A percentile compares a stretch with the other conserved stretches of the same genome.
These are phyloP conservation scores for Tridacna crocea DNA, from an alignment of 2,888 invertebrate genomes.

Conservation along the genomic window DNA sequence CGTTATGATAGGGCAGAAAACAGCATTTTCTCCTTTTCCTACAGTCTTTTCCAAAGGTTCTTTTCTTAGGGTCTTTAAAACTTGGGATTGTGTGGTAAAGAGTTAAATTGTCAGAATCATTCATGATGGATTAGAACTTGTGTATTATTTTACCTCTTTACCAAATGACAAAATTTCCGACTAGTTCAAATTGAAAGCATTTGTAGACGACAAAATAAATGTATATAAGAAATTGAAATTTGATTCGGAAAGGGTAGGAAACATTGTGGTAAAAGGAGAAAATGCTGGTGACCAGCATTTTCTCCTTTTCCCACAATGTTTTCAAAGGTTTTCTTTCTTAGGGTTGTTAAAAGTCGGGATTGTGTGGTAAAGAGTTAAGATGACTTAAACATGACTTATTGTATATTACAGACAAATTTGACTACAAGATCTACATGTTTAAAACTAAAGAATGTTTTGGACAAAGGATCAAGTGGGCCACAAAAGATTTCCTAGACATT, in stretches of 20 bases:
- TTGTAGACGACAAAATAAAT: too few species aligned
- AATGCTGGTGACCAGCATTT: not conserved
- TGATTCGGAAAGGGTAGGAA: not conserved
- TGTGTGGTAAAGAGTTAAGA: not conserved
- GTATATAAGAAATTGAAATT: too few species aligned
- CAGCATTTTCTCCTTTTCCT: not conserved
- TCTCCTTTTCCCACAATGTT: not conserved
- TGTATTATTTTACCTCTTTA: too few species aligned
- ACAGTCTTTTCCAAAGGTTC: not conserved
- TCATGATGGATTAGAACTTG: too few species aligned
- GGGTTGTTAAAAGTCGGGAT: not conserved
- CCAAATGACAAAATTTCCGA: too few species aligned
- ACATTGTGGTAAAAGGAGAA: not conserved
- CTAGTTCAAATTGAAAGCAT: too few species aligned
- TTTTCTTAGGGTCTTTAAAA: too few species aligned
- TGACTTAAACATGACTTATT: not conserved
- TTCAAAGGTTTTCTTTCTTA: not conserved
- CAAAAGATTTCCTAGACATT: slow-evolving; percentile 69
- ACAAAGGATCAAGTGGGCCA: slow-evolving; percentile 68
- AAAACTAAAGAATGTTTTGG: slow-evolving; percentile 67
- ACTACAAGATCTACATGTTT: slow-evolving; percentile 70
- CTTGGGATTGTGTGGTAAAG: too few species aligned
- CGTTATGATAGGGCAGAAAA: too few species aligned
- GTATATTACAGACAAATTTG: slow-evolving; percentile 69
- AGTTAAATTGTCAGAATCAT: too few species aligned